Evolutionary conservation across 2,797 vertebrate genomes (phyloP), one percentile per base, ranked within the genome.

Genomic region (Paedocypris micromegethes): DNA sequence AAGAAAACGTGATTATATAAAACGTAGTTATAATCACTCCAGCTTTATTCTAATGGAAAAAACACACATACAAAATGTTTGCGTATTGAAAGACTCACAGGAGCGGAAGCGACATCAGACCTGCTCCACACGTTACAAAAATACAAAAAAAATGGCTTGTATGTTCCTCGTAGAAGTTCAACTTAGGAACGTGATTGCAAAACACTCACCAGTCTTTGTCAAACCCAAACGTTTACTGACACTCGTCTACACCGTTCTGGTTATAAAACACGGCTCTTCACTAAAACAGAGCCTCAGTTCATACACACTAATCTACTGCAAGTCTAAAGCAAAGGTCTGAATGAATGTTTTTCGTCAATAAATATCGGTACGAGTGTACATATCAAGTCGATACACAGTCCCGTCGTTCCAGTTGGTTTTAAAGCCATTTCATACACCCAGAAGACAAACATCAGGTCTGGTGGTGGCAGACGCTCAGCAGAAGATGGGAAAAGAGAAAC

Each of bases 121-220:
- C 86, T 78, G 76, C 80, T 83, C 82, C 79, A 86, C 77, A 79
- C 79, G 79, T 85, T 88, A 88, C 80, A 87, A 90, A 89, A 83
- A 43, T 79, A 85, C 88, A 86, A 87, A 89, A 89, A 89, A 88
- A 89, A 91, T 90, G 89, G 88, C 88, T 90, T 90, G 87, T 85
- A 89, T 84, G 88, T 63, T 90, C 88, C 90, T 88, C 86, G 85
- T 89, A 90, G 78, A 89, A 90, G 90, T 79, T 76, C 80, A 87
- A 85, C 87, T 86, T 80, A 69, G 81, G 86, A 81, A 75, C 77
- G 77, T 85, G 82, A 83, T 81, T 79, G 82, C 81, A 85, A 84
- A 86, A 86, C 84, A 73, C 72, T 81, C 23, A 23, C 23, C 23
- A 23, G 23, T 23, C 23, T 23, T 23, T 23, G 23, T 23, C 23